Percentiles rank a stretch among this genome's conserved stretches.
Conservation (phyloP, 2,113 vertebrate genomes). For the Rhinogobius similis region DNA sequence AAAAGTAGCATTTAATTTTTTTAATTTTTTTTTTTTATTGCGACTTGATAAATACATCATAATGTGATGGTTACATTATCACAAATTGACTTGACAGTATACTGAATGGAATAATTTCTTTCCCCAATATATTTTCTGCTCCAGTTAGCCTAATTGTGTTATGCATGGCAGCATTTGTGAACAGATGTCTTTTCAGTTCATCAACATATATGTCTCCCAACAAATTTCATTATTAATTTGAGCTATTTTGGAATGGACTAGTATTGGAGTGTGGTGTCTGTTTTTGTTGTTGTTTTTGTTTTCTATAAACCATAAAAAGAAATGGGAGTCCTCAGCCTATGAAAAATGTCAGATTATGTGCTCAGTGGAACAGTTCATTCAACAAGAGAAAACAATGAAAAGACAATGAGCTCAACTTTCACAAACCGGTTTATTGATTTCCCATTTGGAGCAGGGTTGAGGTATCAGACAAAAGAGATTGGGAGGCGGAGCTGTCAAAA, state of each 20-base stretch:
- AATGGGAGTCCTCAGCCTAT: not conserved
- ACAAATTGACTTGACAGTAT: too few species aligned
- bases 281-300: not conserved
- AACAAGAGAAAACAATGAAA: slow-evolving; percentile 19
- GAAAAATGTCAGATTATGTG: not conserved
- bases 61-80: too few species aligned
- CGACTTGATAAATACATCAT: too few species aligned
- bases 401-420: slow-evolving; percentile 33
- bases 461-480: slow-evolving; percentile 26
- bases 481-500: slow-evolving; percentile 24
- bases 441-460: slow-evolving; percentile 37
- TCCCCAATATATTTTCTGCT: too few species aligned
- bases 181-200: slow-evolving; percentile 1
- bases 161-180: slow-evolving; percentile 24
- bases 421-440: slow-evolving; percentile 55
- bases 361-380: not conserved
- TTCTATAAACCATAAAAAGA: not conserved
- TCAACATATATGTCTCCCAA: not conserved
- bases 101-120: too few species aligned
- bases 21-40: too few species aligned
- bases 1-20: too few species aligned
- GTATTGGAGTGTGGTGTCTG: not conserved
- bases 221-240: not conserved
- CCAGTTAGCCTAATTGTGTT: too few species aligned
- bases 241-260: not conserved